These are phyloP conservation scores for Pseudopodoces humilis DNA, from an alignment of 2,113 vertebrate genomes.

Conservation along the genomic window DNA sequence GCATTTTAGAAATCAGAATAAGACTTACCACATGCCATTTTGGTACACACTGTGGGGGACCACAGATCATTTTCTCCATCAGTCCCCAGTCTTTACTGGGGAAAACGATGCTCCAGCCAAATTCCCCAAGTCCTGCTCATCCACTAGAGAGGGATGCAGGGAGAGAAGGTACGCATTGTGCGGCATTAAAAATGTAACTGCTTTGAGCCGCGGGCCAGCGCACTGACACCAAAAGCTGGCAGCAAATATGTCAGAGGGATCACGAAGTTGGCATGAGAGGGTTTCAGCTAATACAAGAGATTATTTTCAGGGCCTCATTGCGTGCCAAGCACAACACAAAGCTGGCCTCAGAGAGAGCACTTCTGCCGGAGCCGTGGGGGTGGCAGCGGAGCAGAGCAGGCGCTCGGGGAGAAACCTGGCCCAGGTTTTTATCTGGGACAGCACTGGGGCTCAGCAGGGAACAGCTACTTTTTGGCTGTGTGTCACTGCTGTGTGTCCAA, in stretches of 20 bases:
- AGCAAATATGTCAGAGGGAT: slow-evolving; percentile 54
- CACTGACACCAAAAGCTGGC: slow-evolving; percentile 45
- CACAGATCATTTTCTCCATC: slow-evolving; percentile 41
- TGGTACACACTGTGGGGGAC: slow-evolving; percentile 25
- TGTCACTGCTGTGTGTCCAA: not conserved
- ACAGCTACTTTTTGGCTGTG: not conserved
- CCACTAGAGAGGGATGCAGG: not conserved
- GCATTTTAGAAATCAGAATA: slow-evolving; percentile 36
- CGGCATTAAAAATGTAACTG: not conserved
- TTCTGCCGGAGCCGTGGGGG: slow-evolving; percentile 2
- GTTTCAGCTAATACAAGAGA: slow-evolving; percentile 64
- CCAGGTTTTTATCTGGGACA: slow-evolving; percentile 11
- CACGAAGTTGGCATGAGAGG: slow-evolving; percentile 56
- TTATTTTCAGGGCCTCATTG: slow-evolving; percentile 50
- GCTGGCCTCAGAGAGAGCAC: slow-evolving; percentile 44
- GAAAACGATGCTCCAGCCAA: not conserved
- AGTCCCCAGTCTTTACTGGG: not conserved
- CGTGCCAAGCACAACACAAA: slow-evolving; percentile 57
- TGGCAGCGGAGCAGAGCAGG: not conserved
- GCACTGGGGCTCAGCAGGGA: not conserved
- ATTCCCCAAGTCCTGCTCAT: not conserved
- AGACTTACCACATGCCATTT: slow-evolving; percentile 45
- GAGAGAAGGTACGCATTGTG: slow-evolving; percentile 47
- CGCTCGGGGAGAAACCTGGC: not conserved
- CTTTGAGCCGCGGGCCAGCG: slow-evolving; percentile 27